Base-by-base conservation (phyloP, 2,113 vertebrate genomes). In the Vulpes vulpes region DNA sequence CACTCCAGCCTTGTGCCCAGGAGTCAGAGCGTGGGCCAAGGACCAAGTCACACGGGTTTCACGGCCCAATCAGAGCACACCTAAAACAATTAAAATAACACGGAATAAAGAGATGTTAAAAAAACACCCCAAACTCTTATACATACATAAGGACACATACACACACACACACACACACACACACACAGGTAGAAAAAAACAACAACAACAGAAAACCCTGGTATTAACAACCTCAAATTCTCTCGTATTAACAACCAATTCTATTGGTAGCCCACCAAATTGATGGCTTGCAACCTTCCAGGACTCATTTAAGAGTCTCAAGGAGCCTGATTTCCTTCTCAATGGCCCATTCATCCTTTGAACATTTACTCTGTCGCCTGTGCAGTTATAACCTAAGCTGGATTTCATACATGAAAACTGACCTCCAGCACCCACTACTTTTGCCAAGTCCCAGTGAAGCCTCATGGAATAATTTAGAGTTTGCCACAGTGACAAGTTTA, bases 401-500 rank as follows among this genome's bases (percentile, higher is more conserved):
- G 96, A 95, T 98, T 97, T 97, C 95, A 97, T 98, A 96, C 49
- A 67, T 97, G 91, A 98, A 97, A 96, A 93, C 92, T 98, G 97
- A 98, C 96, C 97, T 98, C 94, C 80, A 59, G 80, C 65, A 59
- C 80, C 96, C 91, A 16, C 30, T 35, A 16, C 87, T 11, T 8
- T 25, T 98, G 98, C 97, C 98, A 98, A 97, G 43, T 97, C 98
- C 92, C 84, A 73, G 93, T 22, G 94, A 98, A 98, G 97, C 94
- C 89, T 97, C 97, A 96, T 81, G 86, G 98, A 98, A 98, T 92
- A 98, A 96, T 98, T 98, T 98, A 92, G 98, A 98, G 92, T 98
- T 98, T 98, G 95, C 71, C 97, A 88, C 82, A 97, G 96, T 96
- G 98, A 98, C 98, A 98, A 98, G 95, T 98, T 98, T 97, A 98